A percentile compares a stretch with the other conserved stretches of the same genome.
Conservation (phyloP, 2,113 vertebrate genomes). For the Tyto alba region DNA sequence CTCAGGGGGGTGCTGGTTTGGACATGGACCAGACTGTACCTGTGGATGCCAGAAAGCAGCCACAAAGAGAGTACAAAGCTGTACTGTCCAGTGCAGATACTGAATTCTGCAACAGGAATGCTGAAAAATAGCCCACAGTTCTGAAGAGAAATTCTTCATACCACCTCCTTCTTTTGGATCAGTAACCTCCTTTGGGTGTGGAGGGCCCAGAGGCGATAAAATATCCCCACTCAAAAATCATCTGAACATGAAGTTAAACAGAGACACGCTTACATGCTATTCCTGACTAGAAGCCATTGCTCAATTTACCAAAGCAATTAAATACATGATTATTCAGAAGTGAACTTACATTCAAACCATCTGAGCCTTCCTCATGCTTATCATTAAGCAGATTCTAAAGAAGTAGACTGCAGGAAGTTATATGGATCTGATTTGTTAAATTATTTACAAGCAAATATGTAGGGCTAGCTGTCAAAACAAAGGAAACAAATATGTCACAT, state of each 20-base stretch:
- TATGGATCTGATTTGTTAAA: background rate
- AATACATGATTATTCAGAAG: background rate
- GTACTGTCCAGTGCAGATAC: fast-evolving
- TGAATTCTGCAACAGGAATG: background rate
- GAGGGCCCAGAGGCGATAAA: background rate
- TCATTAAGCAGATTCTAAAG: background rate
- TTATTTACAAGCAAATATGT: background rate
- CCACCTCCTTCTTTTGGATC: background rate
- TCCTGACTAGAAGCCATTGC: slow-evolving; percentile 4
- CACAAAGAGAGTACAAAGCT: background rate
- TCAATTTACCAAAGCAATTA: background rate
- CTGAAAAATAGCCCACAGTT: fast-evolving
- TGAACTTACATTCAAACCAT: background rate
- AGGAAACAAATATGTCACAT: background rate
- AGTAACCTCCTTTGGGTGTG: background rate
- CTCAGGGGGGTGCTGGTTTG: background rate
- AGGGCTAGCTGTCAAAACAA: slow-evolving; percentile 20
- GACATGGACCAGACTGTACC: background rate
- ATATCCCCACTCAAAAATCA: background rate
- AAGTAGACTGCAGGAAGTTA: background rate
- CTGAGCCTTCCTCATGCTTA: slow-evolving; percentile 19
- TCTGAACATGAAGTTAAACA: background rate
- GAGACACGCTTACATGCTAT: background rate
- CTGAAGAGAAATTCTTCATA: background rate
- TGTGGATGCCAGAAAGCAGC: background rate